Evolutionary conservation across 2,113 vertebrate species (phyloP), one percentile per base, ranked within the genome.

Genomic region (Fregetta grallaria): DNA sequence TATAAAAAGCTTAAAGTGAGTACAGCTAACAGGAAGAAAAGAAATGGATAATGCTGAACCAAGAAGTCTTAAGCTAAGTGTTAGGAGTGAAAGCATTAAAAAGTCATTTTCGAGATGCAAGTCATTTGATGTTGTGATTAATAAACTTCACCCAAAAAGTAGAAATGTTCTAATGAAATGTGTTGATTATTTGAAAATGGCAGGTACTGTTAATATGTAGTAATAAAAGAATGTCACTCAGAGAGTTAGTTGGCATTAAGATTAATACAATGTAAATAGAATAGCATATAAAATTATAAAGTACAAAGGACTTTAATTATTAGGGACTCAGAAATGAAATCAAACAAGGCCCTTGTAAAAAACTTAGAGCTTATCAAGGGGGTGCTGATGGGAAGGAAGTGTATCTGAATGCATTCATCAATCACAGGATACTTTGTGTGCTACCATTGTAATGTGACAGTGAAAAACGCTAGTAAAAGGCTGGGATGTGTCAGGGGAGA

Each of bases 401-500:
- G 90, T 49, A 72, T 92, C 74, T 91, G 70, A 82, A 63, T 18
- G 56, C 36, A 53, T 95, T 96, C 91, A 90, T 96, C 93, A 87
- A 75, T 91, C 94, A 95, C 23, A 15, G 70, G 44, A 72, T 91
- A 87, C 94, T 94, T 90, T 96, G 86, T 96, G 80, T 87, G 91
- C 86, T 90, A 86, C 56, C 61, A 78, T 63, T 96, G 84, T 92
- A 91, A 94, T 29, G 81, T 85, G 70, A 67, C 52, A 42, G 84
- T 59, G 87, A 92, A 92, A 95, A 95, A 92, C 47, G 15, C 76
- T 6, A 42, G 56, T 80, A 45, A 95, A 91, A 91, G 80, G 47
- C 89, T 91, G 89, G 84, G 18, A 91, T 85, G 56, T 94, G 81
- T 72, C 93, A 94, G 52, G 70, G 91, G 73, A 96, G 86, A 56